phyloP scores from a whole-genome alignment of 2,888 invertebrate species.

The Rosalia funebris region DNA sequence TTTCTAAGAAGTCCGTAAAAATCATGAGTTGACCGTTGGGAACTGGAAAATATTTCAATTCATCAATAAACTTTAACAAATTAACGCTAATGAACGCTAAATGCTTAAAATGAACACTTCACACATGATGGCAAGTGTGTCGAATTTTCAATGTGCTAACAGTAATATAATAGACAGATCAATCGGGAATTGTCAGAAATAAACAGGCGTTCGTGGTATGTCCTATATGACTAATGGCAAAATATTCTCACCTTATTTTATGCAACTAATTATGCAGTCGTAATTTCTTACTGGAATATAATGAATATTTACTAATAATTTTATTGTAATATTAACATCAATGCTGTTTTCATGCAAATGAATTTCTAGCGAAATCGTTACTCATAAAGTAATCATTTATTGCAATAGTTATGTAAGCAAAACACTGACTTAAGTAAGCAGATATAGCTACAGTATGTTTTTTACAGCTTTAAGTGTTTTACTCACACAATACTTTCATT shows the following conservation, averaged over 20 bases:
- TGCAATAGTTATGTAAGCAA: too few species aligned
- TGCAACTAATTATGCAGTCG: constrained; percentile 7
- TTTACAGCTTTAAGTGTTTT: too few species aligned
- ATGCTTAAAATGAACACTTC: constrained; percentile 8
- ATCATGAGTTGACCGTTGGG: background rate
- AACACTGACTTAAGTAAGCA: too few species aligned
- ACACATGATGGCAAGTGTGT: constrained; percentile 7
- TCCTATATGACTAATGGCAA: constrained; percentile 22
- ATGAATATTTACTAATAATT: constrained; percentile 20
- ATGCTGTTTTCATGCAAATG: constrained; percentile 8
- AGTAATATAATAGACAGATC: constrained; percentile 3
- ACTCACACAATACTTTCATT: background rate
- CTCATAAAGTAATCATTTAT: constrained; percentile 15
- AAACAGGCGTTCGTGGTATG: constrained; percentile 20
- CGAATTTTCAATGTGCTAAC: constrained; percentile 2
- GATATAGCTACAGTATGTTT: too few species aligned
- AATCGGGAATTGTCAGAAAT: constrained; percentile 1
- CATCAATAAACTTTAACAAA: constrained; percentile 18
- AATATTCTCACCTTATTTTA: constrained; percentile 19
- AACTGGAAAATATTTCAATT: constrained; percentile 11
- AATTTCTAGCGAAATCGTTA: constrained; percentile 4
- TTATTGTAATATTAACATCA: constrained; percentile 15
- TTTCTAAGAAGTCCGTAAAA: constrained; percentile 4
- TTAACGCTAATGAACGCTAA: constrained; percentile 7
- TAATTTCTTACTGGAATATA: background rate